Evolutionary conservation across 2,797 vertebrate species (phyloP).

Genomic region (Pangasius sanitwongsei): DNA sequence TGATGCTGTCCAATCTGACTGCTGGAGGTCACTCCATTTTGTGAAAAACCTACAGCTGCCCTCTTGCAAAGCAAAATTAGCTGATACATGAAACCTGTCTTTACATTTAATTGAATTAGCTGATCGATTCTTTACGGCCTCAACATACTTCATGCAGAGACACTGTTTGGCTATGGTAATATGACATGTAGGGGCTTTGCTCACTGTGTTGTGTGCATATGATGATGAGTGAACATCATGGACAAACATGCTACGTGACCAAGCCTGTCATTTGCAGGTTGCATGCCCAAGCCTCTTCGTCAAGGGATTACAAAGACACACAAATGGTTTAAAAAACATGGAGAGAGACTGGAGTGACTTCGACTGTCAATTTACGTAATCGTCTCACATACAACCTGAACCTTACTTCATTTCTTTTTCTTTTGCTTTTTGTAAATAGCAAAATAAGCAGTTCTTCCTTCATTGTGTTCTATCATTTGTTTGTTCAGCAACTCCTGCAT

Average conservation of each 20-base stretch:
- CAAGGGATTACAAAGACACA: not conserved
- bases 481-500: not conserved
- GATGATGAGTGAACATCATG: not conserved
- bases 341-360: not conserved
- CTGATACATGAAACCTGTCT: not conserved
- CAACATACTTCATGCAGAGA: not conserved
- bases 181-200: not conserved
- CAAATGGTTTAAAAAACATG: not conserved
- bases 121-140: not conserved
- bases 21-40: not conserved
- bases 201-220: too few relatives aligned
- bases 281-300: not conserved
- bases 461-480: not conserved
- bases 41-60: not conserved
- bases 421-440: not conserved
- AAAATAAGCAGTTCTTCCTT: not conserved
- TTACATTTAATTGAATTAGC: not conserved
- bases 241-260: not conserved
- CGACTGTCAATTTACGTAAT: too few relatives aligned
- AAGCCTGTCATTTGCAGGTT: not conserved
- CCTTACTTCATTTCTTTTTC: not conserved
- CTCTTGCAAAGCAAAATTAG: not conserved
- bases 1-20: not conserved
- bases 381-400: not conserved
- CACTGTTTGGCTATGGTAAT: not conserved